phyloP scores from a whole-genome alignment of 2,888 invertebrate genomes.

The Selenia dentaria region DNA sequence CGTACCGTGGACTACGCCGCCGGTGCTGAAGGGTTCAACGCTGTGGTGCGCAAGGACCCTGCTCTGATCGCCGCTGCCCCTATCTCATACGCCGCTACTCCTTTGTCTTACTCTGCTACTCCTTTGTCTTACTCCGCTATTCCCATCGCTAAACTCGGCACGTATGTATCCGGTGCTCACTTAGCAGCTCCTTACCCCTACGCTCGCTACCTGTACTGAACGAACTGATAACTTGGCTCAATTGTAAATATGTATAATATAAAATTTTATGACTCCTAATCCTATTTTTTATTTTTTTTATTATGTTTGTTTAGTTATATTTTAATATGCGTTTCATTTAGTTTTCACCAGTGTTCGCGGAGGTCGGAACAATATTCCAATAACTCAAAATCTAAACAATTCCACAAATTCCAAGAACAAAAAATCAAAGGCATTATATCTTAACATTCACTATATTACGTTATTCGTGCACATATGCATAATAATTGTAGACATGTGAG shows the following conservation, averaged over 20 bases:
- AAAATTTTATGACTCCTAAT: constrained; percentile 35
- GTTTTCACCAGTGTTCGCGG: too few relatives aligned
- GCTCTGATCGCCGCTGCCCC: constrained; percentile 52
- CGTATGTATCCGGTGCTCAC: constrained; percentile 24
- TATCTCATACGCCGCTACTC: constrained; percentile 33
- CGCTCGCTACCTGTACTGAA: constrained; percentile 44
- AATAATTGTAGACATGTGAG: too few relatives aligned
- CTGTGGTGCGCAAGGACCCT: constrained; percentile 80
- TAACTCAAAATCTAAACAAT: too few relatives aligned
- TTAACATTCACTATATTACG: too few relatives aligned
- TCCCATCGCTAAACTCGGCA: constrained; percentile 32
- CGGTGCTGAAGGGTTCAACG: constrained; percentile 79
- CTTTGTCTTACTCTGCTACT: constrained; percentile 30
- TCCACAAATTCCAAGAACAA: too few relatives aligned
- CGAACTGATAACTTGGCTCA: constrained; percentile 5
- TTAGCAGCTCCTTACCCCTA: constrained; percentile 45
- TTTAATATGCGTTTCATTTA: too few relatives aligned
- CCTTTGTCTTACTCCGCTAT: constrained; percentile 24
- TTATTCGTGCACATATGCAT: too few relatives aligned
- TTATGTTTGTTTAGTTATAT: too few relatives aligned
- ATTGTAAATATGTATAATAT: constrained; percentile 51
- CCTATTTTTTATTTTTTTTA: too few relatives aligned
- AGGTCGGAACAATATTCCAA: too few relatives aligned
- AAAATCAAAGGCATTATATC: too few relatives aligned
- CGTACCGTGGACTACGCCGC: constrained; percentile 85